phyloP scores from a whole-genome alignment of 2,888 invertebrate species.

The Pherbina coryleti region DNA sequence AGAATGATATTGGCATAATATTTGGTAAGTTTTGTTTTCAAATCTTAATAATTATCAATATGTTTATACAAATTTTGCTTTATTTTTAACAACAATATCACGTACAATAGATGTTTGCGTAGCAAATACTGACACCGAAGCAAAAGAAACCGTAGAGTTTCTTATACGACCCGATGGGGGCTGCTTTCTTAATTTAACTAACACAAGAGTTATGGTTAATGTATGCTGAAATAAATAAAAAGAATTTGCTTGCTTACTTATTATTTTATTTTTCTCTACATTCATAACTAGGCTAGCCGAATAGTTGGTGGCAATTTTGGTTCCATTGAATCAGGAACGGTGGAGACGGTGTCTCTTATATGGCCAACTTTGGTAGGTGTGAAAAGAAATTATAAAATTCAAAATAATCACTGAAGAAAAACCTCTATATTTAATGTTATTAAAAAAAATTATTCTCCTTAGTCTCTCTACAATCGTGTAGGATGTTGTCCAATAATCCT shows the following conservation, averaged over 20 bases:
- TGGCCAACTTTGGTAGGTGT: constrained; percentile 64
- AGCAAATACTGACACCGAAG: constrained; percentile 48
- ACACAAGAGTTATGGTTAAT: constrained; percentile 42
- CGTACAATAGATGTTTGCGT: constrained; percentile 57
- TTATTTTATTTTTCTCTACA: not conserved
- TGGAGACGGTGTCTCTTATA: constrained; percentile 59
- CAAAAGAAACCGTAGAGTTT: constrained; percentile 54
- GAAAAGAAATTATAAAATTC: too few relatives aligned
- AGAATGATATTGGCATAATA: constrained; percentile 62
- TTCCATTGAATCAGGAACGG: constrained; percentile 55
- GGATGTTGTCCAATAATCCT: constrained; percentile 61
- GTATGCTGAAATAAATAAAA: constrained; percentile 46
- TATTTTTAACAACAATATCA: too few relatives aligned
- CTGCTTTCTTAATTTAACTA: constrained; percentile 57
- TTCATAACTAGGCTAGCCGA: constrained; percentile 52
- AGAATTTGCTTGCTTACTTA: not conserved
- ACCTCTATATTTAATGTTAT: too few relatives aligned
- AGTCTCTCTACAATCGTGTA: constrained; percentile 65
- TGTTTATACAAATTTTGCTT: not conserved
- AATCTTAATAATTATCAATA: not conserved
- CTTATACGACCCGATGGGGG: constrained; percentile 55
- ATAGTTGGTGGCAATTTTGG: constrained; percentile 65
- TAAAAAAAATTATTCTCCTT: not conserved
- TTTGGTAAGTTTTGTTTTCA: constrained; percentile 57
- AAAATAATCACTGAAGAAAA: not conserved